Percentiles rank a stretch among this genome's conserved stretches.
Evolutionary conservation across 2,113 vertebrate species (phyloP).

Genomic region (Etheostoma cragini): DNA sequence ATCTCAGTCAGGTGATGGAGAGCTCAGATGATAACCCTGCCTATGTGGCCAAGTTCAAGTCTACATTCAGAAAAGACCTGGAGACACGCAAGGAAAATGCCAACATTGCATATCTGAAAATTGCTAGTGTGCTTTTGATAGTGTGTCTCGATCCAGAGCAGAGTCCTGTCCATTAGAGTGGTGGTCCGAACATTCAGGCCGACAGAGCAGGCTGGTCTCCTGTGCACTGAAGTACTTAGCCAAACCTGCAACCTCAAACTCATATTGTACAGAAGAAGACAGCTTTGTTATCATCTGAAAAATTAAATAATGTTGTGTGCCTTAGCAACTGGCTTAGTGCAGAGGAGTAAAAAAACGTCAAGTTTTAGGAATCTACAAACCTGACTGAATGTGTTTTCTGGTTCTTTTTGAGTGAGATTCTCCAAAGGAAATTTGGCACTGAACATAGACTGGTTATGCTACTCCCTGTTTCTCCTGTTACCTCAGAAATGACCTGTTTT

Average conservation of each 20-base stretch:
- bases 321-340: background rate
- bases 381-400: background rate
- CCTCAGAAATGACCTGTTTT: too few species aligned
- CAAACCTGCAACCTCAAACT: too few species aligned
- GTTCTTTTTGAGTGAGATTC: background rate
- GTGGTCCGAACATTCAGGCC: too few species aligned
- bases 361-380: background rate
- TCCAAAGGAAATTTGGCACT: background rate
- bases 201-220: too few species aligned
- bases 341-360: background rate
- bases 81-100: background rate
- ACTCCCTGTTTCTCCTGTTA: too few species aligned
- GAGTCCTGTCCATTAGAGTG: too few species aligned
- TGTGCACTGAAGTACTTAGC: too few species aligned
- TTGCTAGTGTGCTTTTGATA: too few species aligned
- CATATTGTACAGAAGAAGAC: slow-evolving; percentile 4
- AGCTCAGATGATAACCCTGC: slow-evolving; percentile 2
- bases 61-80: background rate
- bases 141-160: too few species aligned
- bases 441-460: too few species aligned
- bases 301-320: background rate
- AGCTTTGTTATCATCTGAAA: slow-evolving; percentile 2
- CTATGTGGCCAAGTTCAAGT: background rate
- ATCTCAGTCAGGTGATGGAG: slow-evolving; percentile 5
- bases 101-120: background rate